Evolutionary conservation across 2,888 invertebrate species (phyloP), one percentile per base, ranked within the genome.

Genomic region (Mythimna albipuncta): DNA sequence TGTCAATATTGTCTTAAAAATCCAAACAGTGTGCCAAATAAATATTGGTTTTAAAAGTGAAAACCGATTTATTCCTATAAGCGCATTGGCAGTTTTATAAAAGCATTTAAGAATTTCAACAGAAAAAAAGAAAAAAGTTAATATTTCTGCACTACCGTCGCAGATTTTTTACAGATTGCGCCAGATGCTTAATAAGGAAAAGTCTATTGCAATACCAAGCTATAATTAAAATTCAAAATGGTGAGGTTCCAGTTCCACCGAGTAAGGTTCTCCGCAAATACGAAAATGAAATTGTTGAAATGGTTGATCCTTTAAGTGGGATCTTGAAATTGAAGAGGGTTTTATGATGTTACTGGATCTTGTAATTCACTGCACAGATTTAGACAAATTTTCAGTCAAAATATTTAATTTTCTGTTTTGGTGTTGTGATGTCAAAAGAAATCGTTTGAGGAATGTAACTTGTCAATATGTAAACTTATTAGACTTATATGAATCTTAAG

Each of bases 101-200:
- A 47, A 47, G 6, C 47, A 47, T 19, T 16, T 16, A 47, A 6
- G 47, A 47, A 16, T 47, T 47, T 16, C 16, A 6, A 6, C 16
- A 13, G 9, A 47, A 50, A 0, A 19, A 50, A 50, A 50, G 19
- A 19, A 66, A 32, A 58, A 47, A 75, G 35, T 59, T 44, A 11
- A 35, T 77, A 58, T 32, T 52, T 69, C n/a, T 59, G 13, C 58
- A 16, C 35, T 35, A n/a, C n/a, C 26, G 35, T 38, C 11, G n/a
- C 13, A 10, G 19, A 52, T 54, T 38, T 69, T 69, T 70, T 59
- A 44, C 35, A 54, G 19, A 47, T 54, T 21, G 44, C 52, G 10
- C 73, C 78, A 74, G 73, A 54, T 77, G 70, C 35, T 77, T 78
- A 35, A 35, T 52, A 52, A 59, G 26, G 52, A 69, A 77, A 77